Evolutionary conservation across 2,113 vertebrate species (phyloP), one percentile per base, ranked within the genome.

Genomic region (Myotis lucifugus): DNA sequence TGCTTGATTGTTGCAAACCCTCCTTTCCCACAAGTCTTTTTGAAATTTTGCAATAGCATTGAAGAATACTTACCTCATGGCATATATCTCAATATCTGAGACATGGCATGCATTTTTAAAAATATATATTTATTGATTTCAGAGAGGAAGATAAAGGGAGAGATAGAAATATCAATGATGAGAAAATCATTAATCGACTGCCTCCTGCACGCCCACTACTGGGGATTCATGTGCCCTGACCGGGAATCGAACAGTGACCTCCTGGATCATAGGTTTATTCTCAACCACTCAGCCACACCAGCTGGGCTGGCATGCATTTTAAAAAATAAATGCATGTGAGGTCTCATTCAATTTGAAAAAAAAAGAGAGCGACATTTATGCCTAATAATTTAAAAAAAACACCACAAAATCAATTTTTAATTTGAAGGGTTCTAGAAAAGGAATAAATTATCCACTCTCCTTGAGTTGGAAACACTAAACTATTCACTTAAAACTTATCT

Each of bases 401-500:
- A 42, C 42, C 42, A 42, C 42, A 42, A 42, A 42, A 64, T 77
- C 9, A 42, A 6, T 69, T 82, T 95, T 92, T 11, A 82, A 61
- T 72, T 92, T 84, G 21, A 88, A 59, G 23, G 78, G 29, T 82
- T 46, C 2, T 85, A 34, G 12, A 83, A 70, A 87, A 82, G 29
- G 42, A 48, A 52, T 84, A 78, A 61, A 56, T 76, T 56, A 76
- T 40, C 5, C 3, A 54, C 61, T 10, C 90, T 90, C 19, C 12
- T 76, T 92, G 25, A 84, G 73, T 32, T 13, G 42, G 8, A 82
- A 14, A 88, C 42, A 50, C 9, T 64, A 86, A 90, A 29, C 9
- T 66, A 61, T 88, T 87, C 21, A 81, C 32, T 85, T 17, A 78
- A 72, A 78, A 85, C 32, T 90, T 85, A 7, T 82, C n/a, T 92